Conservation (phyloP, 2,797 vertebrate genomes). For the Coranthus polyacanthus region DNA sequence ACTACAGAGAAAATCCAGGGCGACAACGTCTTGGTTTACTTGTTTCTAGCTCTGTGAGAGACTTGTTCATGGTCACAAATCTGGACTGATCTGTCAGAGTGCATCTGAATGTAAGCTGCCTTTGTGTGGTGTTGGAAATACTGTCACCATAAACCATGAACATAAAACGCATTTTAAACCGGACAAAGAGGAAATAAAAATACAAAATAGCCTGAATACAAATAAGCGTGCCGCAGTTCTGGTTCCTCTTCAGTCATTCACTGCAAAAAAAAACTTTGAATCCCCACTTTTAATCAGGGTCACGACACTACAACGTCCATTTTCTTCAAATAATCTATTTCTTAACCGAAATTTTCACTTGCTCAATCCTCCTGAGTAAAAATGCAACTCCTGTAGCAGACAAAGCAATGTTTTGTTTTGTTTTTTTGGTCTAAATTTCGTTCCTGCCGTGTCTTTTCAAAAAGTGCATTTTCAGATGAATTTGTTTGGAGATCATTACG, state of each 20-base stretch:
- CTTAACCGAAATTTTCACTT: conserved; percentile 7
- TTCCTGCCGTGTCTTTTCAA: no score
- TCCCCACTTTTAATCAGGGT: conserved; percentile 17
- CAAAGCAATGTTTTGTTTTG: no score
- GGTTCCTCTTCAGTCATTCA: not conserved
- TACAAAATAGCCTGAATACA: not conserved
- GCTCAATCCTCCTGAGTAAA: not conserved
- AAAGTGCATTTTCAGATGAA: no score
- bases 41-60: conserved; percentile 33
- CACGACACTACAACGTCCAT: conserved; percentile 10
- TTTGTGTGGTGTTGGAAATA: conserved; percentile 5
- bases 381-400: no score
- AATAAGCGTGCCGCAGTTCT: not conserved
- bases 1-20: conserved; percentile 8
- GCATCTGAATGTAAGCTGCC: conserved; percentile 28
- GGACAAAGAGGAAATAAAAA: no score
- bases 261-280: conserved; percentile 1
- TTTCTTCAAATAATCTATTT: conserved; percentile 11
- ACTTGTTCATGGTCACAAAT: conserved; percentile 35
- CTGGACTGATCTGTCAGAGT: conserved; percentile 42
- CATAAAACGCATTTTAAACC: not conserved
- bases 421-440: no score
- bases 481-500: not conserved
- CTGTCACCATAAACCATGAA: not conserved
- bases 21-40: conserved; percentile 26